Percentiles rank a stretch among this genome's conserved stretches.
Conservation (phyloP, 2,113 vertebrate genomes). For the Mirounga angustirostris region DNA sequence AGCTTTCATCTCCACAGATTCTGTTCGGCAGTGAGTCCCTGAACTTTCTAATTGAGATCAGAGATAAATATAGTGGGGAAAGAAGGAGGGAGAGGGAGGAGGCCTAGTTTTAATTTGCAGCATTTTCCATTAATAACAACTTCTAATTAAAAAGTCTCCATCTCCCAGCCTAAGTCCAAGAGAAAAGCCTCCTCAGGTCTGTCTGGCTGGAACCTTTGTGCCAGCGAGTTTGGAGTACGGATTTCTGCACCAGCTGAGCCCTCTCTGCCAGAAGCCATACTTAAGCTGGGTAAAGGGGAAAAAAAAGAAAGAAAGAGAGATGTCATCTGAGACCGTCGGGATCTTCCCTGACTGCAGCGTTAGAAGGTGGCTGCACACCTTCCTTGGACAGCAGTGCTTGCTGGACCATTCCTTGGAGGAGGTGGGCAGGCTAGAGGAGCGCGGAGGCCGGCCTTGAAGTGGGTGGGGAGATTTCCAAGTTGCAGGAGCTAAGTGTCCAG, state of each 20-base stretch:
- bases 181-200: slow-evolving; percentile 84
- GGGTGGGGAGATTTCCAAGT: background rate
- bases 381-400: background rate
- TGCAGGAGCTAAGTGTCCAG: background rate
- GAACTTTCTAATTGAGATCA: slow-evolving; percentile 92
- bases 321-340: slow-evolving; percentile 83
- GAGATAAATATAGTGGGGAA: slow-evolving; percentile 86
- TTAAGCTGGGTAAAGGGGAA: slow-evolving; percentile 85
- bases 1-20: slow-evolving; percentile 87
- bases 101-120: slow-evolving; percentile 90
- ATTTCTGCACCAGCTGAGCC: slow-evolving; percentile 86
- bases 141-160: slow-evolving; percentile 90
- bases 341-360: slow-evolving; percentile 76
- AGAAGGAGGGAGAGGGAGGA: slow-evolving; percentile 79
- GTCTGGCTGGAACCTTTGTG: slow-evolving; percentile 82
- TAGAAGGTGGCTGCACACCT: slow-evolving; percentile 50
- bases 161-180: slow-evolving; percentile 87
- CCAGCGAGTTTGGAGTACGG: slow-evolving; percentile 81
- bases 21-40: slow-evolving; percentile 87
- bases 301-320: slow-evolving; percentile 64
- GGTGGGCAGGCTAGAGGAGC: background rate
- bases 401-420: background rate
- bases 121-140: slow-evolving; percentile 89
- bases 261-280: slow-evolving; percentile 87
- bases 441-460: background rate